Conservation (phyloP, 2,888 invertebrate genomes). For the Oscheius sp. region DNA sequence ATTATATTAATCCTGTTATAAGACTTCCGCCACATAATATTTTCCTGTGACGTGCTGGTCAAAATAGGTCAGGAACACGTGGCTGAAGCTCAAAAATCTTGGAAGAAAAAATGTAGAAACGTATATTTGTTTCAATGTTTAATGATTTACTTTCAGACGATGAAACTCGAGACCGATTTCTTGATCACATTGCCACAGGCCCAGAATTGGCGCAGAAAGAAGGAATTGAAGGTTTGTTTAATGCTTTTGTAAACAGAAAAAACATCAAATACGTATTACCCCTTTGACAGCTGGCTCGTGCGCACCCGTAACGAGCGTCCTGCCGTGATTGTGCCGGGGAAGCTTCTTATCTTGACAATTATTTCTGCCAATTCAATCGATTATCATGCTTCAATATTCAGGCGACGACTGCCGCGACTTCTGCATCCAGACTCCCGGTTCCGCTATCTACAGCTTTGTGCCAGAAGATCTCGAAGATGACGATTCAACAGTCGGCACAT, state of each 20-base stretch:
- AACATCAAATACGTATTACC: neutral
- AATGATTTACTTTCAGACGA: constrained; percentile 29
- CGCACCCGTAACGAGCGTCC: no score
- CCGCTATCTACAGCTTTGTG: constrained; percentile 41
- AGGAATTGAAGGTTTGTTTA: constrained; percentile 25
- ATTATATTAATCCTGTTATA: no score
- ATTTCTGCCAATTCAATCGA: no score
- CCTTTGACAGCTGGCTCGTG: neutral
- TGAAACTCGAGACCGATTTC: constrained; percentile 35
- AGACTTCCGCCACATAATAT: no score
- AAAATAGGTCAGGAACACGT: no score
- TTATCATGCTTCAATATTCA: neutral
- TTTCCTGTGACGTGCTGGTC: no score
- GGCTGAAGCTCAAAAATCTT: no score
- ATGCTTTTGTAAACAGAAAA: neutral
- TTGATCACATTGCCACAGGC: constrained; percentile 39
- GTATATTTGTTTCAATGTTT: no score
- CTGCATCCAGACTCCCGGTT: constrained; percentile 32
- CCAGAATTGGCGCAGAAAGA: constrained; percentile 22
- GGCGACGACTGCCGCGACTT: constrained; percentile 37
- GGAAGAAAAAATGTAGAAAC: no score
- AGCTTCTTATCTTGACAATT: no score
- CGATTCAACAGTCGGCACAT: constrained; percentile 37
- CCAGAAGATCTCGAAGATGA: constrained; percentile 42
- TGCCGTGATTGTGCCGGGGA: no score